phyloP scores from a whole-genome alignment of 2,888 invertebrate genomes.

The Erpobdella octoculata region DNA sequence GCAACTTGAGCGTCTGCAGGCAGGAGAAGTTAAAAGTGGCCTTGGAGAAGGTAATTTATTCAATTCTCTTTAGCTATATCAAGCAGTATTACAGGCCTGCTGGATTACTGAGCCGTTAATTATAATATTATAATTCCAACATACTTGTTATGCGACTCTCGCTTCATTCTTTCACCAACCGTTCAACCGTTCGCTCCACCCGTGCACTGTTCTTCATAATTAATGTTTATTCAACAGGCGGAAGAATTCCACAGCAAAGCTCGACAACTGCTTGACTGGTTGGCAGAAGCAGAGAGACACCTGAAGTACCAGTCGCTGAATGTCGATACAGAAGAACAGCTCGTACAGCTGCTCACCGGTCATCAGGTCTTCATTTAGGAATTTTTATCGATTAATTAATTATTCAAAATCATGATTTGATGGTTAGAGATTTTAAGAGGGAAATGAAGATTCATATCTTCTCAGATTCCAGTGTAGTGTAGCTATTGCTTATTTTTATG shows the following conservation, averaged over 20 bases:
- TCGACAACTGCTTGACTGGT: constrained; percentile 89
- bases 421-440: too few relatives aligned
- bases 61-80: too few relatives aligned
- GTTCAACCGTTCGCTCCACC: not conserved
- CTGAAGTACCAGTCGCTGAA: constrained; percentile 71
- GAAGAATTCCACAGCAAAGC: constrained; percentile 85
- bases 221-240: constrained; percentile 57
- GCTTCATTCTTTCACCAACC: not conserved
- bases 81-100: too few relatives aligned
- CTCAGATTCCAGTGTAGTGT: too few relatives aligned
- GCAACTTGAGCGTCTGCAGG: constrained; percentile 67
- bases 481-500: too few relatives aligned
- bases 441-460: too few relatives aligned
- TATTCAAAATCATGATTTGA: too few relatives aligned
- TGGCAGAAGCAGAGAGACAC: constrained; percentile 88
- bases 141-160: too few relatives aligned
- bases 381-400: too few relatives aligned
- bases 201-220: not conserved
- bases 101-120: too few relatives aligned
- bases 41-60: constrained; percentile 64
- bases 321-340: constrained; percentile 75
- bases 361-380: constrained; percentile 66
- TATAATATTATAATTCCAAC: too few relatives aligned
- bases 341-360: constrained; percentile 72
- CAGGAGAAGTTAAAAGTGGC: constrained; percentile 73